Evolutionary conservation across 2,113 vertebrate species (phyloP).

Genomic region (Corydoras sp.): DNA sequence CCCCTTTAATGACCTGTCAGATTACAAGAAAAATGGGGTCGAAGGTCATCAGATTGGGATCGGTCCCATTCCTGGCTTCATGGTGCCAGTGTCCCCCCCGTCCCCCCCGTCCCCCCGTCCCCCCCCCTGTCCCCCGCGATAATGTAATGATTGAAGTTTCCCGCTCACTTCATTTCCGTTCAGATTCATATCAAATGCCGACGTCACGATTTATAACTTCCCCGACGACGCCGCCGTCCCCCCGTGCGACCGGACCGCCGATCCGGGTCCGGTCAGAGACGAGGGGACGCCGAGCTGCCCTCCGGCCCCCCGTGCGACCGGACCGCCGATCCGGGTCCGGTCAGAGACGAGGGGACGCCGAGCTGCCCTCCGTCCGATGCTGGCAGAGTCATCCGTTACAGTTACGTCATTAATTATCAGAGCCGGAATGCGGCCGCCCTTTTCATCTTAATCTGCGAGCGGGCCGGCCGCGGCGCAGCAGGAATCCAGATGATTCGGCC

Average conservation of each 20-base stretch:
- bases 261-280: neutral
- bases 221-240: neutral
- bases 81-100: slow-evolving; percentile 39
- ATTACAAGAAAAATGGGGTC: slow-evolving; percentile 65
- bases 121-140: slow-evolving; percentile 37
- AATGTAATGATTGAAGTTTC: slow-evolving; percentile 11
- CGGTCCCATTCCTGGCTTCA: slow-evolving; percentile 48
- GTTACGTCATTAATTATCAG: slow-evolving; percentile 69
- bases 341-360: slow-evolving; percentile 1
- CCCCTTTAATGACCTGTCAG: slow-evolving; percentile 63
- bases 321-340: too few species aligned
- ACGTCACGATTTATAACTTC: slow-evolving; percentile 39
- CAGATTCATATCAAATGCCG: slow-evolving; percentile 8
- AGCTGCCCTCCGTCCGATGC: slow-evolving; percentile 20
- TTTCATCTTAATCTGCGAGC: slow-evolving; percentile 62
- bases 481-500: slow-evolving; percentile 58
- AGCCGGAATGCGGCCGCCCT: slow-evolving; percentile 65
- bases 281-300: slow-evolving; percentile 17
- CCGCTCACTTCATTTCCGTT: slow-evolving; percentile 31
- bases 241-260: neutral
- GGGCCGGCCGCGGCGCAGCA: slow-evolving; percentile 58
- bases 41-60: slow-evolving; percentile 60
- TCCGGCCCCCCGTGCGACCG: neutral
- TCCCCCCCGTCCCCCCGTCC: slow-evolving; percentile 24
- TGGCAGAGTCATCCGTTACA: slow-evolving; percentile 36